phyloP scores from a whole-genome alignment of 2,888 invertebrate species.

The Tetragnatha montana region DNA sequence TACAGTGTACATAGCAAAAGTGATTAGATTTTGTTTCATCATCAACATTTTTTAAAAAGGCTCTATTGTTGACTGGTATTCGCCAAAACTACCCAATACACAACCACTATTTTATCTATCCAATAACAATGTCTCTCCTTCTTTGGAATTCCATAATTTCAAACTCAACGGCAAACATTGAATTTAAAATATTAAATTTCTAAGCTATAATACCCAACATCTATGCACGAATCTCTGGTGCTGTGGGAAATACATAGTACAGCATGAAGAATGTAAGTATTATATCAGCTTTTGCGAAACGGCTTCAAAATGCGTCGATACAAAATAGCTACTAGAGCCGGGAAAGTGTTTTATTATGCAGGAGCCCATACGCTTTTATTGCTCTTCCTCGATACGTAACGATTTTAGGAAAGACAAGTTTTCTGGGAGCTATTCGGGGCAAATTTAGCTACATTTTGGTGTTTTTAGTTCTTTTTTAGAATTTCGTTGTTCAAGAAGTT shows the following conservation, averaged over 20 bases:
- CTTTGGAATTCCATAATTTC: not conserved
- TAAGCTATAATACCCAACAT: not conserved
- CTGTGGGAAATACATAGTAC: no score
- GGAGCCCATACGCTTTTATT: constrained; percentile 14
- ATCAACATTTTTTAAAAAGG: no score
- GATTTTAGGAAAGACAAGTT: not conserved
- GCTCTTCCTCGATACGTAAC: constrained; percentile 10
- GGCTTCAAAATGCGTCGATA: constrained; percentile 12
- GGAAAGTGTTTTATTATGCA: constrained; percentile 47
- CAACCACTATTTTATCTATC: not conserved
- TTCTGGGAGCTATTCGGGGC: not conserved
- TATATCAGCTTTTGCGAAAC: constrained; percentile 14
- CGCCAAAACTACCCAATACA: no score
- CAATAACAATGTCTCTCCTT: not conserved
- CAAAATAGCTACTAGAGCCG: not conserved
- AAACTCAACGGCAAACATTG: constrained; percentile 1
- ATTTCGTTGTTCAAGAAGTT: no score
- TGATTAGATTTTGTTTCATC: no score
- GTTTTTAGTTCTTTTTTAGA: not conserved
- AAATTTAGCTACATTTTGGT: not conserved
- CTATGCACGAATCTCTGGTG: no score
- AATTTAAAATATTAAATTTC: constrained; percentile 18
- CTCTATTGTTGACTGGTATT: no score
- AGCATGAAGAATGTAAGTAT: no score
- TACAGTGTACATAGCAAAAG: no score